These are phyloP conservation scores for Bombyx huttoni DNA, from an alignment of 2,888 invertebrate genomes.

Conservation along the genomic window DNA sequence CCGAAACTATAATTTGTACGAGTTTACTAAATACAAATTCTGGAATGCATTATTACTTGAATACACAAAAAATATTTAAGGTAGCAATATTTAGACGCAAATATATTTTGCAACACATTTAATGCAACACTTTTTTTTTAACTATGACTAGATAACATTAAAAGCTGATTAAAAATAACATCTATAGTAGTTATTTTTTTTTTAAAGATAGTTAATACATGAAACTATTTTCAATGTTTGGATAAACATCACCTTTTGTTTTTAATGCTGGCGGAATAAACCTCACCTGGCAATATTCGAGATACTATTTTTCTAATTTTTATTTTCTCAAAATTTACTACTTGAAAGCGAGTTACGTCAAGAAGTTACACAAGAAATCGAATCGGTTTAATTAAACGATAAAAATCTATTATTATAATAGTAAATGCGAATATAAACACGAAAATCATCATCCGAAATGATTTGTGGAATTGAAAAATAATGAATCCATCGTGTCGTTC, in stretches of 20 bases:
- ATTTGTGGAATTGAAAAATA: neutral
- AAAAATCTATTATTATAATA: neutral
- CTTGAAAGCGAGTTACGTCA: too few relatives aligned
- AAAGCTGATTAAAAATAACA: neutral
- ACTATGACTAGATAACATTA: conserved; percentile 20
- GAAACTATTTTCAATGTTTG: too few relatives aligned
- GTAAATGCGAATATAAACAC: neutral
- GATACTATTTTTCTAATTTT: too few relatives aligned
- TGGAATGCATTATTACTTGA: neutral
- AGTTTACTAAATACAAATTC: neutral
- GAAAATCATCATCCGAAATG: neutral
- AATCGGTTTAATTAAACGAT: too few relatives aligned
- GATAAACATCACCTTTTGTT: too few relatives aligned
- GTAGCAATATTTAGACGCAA: conserved; percentile 16
- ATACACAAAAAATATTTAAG: conserved; percentile 10
- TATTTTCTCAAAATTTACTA: too few relatives aligned
- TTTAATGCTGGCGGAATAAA: too few relatives aligned
- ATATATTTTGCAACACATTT: conserved; percentile 16
- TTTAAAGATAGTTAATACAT: too few relatives aligned
- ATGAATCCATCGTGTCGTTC: too few relatives aligned
- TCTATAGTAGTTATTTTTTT: too few relatives aligned
- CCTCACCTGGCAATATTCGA: too few relatives aligned
- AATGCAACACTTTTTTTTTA: conserved; percentile 12
- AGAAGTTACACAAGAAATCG: too few relatives aligned
- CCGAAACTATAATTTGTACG: neutral